Evolutionary conservation across 2,113 vertebrate species (phyloP), one percentile per base, ranked within the genome.

Genomic region (Nematolebias whitei): DNA sequence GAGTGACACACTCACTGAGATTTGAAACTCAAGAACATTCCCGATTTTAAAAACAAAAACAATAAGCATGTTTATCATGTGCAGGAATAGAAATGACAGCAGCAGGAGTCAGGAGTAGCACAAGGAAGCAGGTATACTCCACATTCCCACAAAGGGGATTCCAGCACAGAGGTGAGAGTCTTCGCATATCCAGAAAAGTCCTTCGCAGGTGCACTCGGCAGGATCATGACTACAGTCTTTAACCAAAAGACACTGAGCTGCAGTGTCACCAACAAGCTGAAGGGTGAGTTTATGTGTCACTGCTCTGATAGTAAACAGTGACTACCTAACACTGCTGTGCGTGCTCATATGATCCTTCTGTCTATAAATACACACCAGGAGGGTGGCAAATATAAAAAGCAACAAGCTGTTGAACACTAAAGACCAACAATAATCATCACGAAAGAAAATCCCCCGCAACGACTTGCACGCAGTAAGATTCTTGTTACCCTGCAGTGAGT

Each of bases 101-200:
- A 56, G 62, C 63, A 70, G 43, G 55, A 79, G 72, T 57, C 67
- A 72, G 74, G 80, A 82, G 63, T 70, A 69, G 68, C 71, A 19
- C 58, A 35, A 29, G 47, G 57, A 70, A 75, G 73, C 57, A 32
- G 79, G 71, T 91, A 89, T 74, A 59, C 76, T 74, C 49, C 29
- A 59, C 50, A 76, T 77, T 80, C 75, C 67, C 74, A 86, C 81
- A 86, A 79, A 85, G 73, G 66, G 76, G 82, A 92, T 92, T 93
- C 83, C 85, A 90, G 24, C 90, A 90, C 47, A 49, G 58, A 88
- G 66, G 86, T 90, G 88, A 91, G 78, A 92, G 76, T 89, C 75
- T 92, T 91, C 88, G 39, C 90, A 88, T 86, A 77, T 87, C 66
- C 71, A 78, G 77, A 79, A 76, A 60, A 70, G 77, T 79, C 62